Percentiles rank a stretch among this genome's conserved stretches.
Conservation (phyloP, 2,113 vertebrate species). For the Dolichallabes microphthalmus region DNA sequence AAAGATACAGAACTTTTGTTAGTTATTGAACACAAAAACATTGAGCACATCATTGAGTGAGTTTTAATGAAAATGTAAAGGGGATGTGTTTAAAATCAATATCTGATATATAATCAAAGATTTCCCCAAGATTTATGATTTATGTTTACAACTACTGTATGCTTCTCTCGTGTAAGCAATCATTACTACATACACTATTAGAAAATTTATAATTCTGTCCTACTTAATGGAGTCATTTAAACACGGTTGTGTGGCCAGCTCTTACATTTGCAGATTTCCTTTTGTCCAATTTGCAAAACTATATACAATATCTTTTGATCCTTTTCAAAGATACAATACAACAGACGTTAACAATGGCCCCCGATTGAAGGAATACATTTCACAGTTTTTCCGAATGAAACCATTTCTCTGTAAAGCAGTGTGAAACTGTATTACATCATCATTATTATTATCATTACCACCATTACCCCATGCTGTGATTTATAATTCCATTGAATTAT, state of each 20-base stretch:
- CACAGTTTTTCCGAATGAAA: slow-evolving; percentile 1
- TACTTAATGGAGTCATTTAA: neutral
- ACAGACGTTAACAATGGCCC: neutral
- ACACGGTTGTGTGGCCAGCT: neutral
- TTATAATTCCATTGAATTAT: neutral
- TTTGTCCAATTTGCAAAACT: neutral
- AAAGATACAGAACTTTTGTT: neutral
- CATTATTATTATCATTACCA: neutral
- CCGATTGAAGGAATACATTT: neutral
- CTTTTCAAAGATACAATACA: neutral
- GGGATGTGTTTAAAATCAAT: no score
- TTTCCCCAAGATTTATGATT: no score
- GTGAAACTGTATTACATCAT: neutral
- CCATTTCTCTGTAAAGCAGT: neutral
- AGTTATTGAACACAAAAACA: neutral
- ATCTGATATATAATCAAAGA: no score
- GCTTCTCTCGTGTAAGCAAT: no score
- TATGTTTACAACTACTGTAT: no score
- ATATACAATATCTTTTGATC: neutral
- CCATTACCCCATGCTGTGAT: slow-evolving; percentile 14
- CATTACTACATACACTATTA: neutral
- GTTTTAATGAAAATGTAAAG: no score
- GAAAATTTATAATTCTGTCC: neutral
- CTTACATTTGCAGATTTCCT: neutral
- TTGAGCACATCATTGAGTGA: neutral